These are phyloP conservation scores for Phylloscopus trochilus DNA, from an alignment of 2,113 vertebrate genomes.

Conservation along the genomic window DNA sequence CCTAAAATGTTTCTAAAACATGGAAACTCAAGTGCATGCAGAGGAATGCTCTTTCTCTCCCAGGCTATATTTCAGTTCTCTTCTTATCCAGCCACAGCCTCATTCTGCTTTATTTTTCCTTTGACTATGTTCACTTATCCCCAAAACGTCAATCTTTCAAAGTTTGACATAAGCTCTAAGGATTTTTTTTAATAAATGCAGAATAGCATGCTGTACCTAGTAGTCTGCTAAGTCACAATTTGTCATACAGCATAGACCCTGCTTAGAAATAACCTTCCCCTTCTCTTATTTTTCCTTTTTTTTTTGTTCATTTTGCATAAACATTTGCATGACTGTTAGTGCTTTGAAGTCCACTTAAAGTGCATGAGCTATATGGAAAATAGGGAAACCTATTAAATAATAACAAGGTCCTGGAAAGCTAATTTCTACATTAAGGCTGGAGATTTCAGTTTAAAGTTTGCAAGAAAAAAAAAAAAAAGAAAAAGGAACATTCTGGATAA, in stretches of 20 bases:
- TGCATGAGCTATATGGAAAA: slow-evolving; percentile 87
- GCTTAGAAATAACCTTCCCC: slow-evolving; percentile 43
- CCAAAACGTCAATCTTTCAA: slow-evolving; percentile 39
- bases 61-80: slow-evolving; percentile 27
- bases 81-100: slow-evolving; percentile 39
- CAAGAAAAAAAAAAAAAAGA: slow-evolving; percentile 30
- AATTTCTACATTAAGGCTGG: slow-evolving; percentile 60
- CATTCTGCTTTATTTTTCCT: background rate
- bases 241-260: slow-evolving; percentile 52
- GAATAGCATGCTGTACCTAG: slow-evolving; percentile 23
- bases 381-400: slow-evolving; percentile 64
- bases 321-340: slow-evolving; percentile 79
- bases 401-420: slow-evolving; percentile 44
- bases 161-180: slow-evolving; percentile 35
- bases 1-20: slow-evolving; percentile 41
- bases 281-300: slow-evolving; percentile 36
- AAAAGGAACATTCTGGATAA: slow-evolving; percentile 70
- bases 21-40: slow-evolving; percentile 48
- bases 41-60: slow-evolving; percentile 32
- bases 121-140: slow-evolving; percentile 39
- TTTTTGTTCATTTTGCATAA: slow-evolving; percentile 66
- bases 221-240: slow-evolving; percentile 45
- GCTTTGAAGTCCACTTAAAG: slow-evolving; percentile 76
- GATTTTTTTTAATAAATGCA: background rate
- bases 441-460: slow-evolving; percentile 69